A percentile compares a stretch with the other conserved stretches of the same genome.
These are phyloP conservation scores for Sarcophaga carnaria DNA, from an alignment of 2,888 invertebrate species.

Conservation along the genomic window DNA sequence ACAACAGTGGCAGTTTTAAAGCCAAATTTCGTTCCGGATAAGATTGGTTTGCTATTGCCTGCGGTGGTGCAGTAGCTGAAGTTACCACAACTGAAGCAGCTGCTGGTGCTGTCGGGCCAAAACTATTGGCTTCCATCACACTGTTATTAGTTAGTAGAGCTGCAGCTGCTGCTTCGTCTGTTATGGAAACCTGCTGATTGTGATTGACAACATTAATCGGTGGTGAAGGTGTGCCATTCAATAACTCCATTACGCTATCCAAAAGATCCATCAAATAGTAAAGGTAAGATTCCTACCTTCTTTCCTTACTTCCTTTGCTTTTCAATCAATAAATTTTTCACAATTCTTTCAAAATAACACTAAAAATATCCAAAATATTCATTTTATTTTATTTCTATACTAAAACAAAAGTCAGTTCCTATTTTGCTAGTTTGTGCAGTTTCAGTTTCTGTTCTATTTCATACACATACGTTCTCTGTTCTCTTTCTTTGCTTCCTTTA, in stretches of 20 bases:
- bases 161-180: not conserved
- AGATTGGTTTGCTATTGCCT: slow-evolving; percentile 16
- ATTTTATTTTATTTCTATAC: slow-evolving; percentile 22
- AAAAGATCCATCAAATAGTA: slow-evolving; percentile 46
- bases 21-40: slow-evolving; percentile 54
- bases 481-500: slow-evolving; percentile 36
- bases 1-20: slow-evolving; percentile 75
- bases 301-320: not conserved
- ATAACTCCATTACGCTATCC: slow-evolving; percentile 58
- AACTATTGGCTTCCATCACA: slow-evolving; percentile 54
- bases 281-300: not conserved
- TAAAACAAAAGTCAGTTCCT: slow-evolving; percentile 30
- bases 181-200: not conserved
- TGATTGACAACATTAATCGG: slow-evolving; percentile 38
- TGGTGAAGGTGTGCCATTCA: slow-evolving; percentile 50
- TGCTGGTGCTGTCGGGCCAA: slow-evolving; percentile 40
- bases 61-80: not conserved
- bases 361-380: slow-evolving; percentile 45
- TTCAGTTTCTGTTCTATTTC: slow-evolving; percentile 16
- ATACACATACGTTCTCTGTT: not conserved
- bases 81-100: not conserved
- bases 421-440: slow-evolving; percentile 26
- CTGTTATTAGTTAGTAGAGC: slow-evolving; percentile 27
- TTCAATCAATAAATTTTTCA: slow-evolving; percentile 15
- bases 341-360: slow-evolving; percentile 27